phyloP scores from a whole-genome alignment of 2,888 invertebrate genomes.

The Craniophora ligustri region DNA sequence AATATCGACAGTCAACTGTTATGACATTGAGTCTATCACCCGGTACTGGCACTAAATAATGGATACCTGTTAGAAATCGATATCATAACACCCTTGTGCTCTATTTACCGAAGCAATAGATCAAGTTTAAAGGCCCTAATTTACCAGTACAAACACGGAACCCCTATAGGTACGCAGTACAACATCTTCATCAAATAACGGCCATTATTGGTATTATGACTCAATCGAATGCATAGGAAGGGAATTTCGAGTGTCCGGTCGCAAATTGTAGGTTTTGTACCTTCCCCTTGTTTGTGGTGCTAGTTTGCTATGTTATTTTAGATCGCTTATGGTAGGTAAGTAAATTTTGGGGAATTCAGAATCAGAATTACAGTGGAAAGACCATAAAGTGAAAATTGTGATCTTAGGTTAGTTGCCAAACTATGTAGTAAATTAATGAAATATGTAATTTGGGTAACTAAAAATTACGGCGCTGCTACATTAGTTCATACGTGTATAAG shows the following conservation, averaged over 20 bases:
- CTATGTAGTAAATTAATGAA: too few relatives aligned
- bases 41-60: conserved; percentile 34
- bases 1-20: not conserved
- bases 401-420: too few relatives aligned
- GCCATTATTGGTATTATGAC: conserved; percentile 80
- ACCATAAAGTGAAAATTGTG: too few relatives aligned
- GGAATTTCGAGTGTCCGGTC: conserved; percentile 76
- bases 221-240: conserved; percentile 78
- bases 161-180: conserved; percentile 71
- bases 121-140: conserved; percentile 76
- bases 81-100: conserved; percentile 30
- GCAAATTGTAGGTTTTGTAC: conserved; percentile 77
- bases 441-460: not conserved
- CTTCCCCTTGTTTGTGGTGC: conserved; percentile 62
- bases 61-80: conserved; percentile 25
- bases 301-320: conserved; percentile 47
- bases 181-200: conserved; percentile 75
- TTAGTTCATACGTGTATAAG: too few relatives aligned
- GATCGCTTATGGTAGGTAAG: conserved; percentile 14
- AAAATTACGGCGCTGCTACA: too few relatives aligned
- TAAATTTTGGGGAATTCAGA: not conserved
- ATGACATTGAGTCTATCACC: conserved; percentile 30
- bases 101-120: conserved; percentile 74
- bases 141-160: conserved; percentile 72
- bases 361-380: too few relatives aligned